Evolutionary conservation across 2,797 vertebrate genomes (phyloP).

Genomic region (Garrulus glandarius): DNA sequence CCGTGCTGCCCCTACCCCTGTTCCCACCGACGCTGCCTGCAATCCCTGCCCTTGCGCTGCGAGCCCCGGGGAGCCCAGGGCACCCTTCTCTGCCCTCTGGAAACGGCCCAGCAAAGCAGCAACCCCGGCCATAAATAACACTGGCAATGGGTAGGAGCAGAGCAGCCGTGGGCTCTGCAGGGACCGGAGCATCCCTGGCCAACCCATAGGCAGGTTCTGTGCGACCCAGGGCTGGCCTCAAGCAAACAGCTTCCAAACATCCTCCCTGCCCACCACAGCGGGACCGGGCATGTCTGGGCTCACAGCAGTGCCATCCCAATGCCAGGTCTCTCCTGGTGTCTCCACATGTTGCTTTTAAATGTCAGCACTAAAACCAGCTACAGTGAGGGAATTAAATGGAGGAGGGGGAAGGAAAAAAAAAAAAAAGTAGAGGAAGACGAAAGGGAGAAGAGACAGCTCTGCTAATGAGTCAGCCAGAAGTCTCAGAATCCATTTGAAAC

Average conservation of each 20-base stretch:
- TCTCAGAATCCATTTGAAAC: slow-evolving; percentile 45
- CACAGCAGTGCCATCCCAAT: not conserved
- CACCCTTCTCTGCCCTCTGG: not conserved
- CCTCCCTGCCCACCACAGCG: not conserved
- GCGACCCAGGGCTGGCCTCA: not conserved
- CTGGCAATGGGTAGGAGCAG: not conserved
- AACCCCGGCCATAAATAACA: not conserved
- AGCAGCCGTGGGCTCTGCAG: not conserved
- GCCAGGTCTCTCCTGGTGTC: not conserved
- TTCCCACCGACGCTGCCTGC: not conserved
- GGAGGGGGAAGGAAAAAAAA: accelerated
- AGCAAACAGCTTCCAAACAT: not conserved
- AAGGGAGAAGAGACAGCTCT: slow-evolving; percentile 29
- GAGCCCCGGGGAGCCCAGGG: not conserved
- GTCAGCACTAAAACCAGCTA: slow-evolving; percentile 11
- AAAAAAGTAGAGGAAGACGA: not conserved
- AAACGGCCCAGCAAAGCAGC: not conserved
- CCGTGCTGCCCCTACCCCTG: not conserved
- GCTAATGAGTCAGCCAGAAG: slow-evolving; percentile 54
- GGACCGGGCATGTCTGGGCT: not conserved
- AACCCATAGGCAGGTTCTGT: not conserved
- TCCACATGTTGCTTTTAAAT: not conserved
- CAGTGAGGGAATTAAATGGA: not conserved
- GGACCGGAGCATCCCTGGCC: not conserved
- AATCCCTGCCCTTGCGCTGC: not conserved